Conservation (phyloP, 2,113 vertebrate genomes). For the Hippopotamus amphibius region DNA sequence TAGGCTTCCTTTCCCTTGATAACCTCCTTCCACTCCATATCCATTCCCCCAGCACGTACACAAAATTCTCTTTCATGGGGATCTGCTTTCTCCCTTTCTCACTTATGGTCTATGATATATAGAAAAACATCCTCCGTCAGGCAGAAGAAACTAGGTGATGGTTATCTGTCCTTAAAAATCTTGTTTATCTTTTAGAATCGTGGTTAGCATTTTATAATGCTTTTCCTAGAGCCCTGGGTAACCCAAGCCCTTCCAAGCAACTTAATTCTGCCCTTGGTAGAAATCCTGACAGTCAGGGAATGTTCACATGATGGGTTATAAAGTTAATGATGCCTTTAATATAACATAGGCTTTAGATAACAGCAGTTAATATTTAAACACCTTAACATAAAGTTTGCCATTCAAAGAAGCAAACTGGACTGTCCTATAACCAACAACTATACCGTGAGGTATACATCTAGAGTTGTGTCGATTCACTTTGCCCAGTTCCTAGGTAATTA, state of each 20-base stretch:
- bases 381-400: neutral
- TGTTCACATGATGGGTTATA: neutral
- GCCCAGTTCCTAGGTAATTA: neutral
- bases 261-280: neutral
- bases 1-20: neutral
- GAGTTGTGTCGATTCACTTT: neutral
- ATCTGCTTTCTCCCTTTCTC: neutral
- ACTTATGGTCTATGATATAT: neutral
- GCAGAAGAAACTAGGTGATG: neutral
- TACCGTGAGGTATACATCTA: neutral
- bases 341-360: neutral
- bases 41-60: neutral
- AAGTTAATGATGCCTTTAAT: neutral
- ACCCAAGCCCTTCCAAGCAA: neutral
- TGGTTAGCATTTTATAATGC: conserved; percentile 14
- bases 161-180: neutral
- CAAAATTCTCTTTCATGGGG: neutral
- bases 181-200: conserved; percentile 17
- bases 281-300: neutral
- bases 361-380: neutral
- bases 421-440: neutral
- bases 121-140: neutral
- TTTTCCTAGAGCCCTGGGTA: neutral
- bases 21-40: neutral
- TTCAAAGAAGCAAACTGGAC: neutral